Conservation (phyloP, 2,797 vertebrate genomes). For the Erithacus rubecula region DNA sequence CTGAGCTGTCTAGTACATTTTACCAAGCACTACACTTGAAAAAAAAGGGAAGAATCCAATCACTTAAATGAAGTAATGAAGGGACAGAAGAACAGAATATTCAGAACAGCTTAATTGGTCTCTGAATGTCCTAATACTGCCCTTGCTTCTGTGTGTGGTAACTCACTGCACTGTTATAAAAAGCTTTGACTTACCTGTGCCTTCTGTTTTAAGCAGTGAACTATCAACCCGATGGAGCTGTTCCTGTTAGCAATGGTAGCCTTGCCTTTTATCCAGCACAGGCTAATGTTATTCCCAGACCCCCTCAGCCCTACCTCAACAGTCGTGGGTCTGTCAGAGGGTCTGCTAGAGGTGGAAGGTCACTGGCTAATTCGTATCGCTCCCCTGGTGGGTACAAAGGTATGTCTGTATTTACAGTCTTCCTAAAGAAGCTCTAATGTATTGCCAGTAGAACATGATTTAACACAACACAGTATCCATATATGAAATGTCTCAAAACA, state of each 20-base stretch:
- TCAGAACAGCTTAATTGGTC: not conserved
- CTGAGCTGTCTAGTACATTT: not conserved
- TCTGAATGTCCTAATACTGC: not conserved
- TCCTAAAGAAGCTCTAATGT: not conserved
- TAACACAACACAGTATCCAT: not conserved
- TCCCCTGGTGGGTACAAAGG: slow-evolving; percentile 85
- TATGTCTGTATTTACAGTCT: slow-evolving; percentile 33
- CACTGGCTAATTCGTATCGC: slow-evolving; percentile 77
- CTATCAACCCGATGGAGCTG: slow-evolving; percentile 80
- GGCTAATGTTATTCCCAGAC: slow-evolving; percentile 73
- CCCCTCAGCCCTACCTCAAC: slow-evolving; percentile 79
- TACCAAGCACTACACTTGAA: not conserved
- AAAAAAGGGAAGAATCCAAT: not conserved
- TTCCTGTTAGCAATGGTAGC: slow-evolving; percentile 78
- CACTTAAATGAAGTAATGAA: not conserved
- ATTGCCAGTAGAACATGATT: not conserved
- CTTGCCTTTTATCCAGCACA: slow-evolving; percentile 83
- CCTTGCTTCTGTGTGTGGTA: not conserved
- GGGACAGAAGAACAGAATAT: not conserved
- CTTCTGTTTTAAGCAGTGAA: slow-evolving; percentile 72
- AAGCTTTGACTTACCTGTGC: not conserved
- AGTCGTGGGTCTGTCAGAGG: slow-evolving; percentile 84
- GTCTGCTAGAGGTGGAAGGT: slow-evolving; percentile 82
- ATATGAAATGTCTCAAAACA: not conserved
- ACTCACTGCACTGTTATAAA: not conserved